Conservation (phyloP, 1,140 invertebrate species). For the Oryzaephilus surinamensis region DNA sequence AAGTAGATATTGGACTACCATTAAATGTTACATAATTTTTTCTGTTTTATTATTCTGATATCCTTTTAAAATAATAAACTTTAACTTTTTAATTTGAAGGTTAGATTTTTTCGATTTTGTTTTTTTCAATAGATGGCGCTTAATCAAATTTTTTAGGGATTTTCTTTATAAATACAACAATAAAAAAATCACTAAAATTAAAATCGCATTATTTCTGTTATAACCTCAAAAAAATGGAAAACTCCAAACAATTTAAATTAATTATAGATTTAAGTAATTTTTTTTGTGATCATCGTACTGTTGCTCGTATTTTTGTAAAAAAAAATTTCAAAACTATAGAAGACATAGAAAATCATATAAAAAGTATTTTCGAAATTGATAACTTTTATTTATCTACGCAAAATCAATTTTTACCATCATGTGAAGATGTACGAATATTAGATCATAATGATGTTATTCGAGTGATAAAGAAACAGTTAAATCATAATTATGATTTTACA, state of each 20-base stretch:
- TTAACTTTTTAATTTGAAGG: too few species aligned
- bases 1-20: constrained; percentile 22
- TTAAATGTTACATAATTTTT: constrained; percentile 11
- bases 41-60: constrained; percentile 1
- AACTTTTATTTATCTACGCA: constrained; percentile 9
- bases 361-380: constrained; percentile 4
- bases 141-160: too few species aligned
- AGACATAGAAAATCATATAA: constrained; percentile 8
- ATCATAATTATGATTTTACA: too few species aligned
- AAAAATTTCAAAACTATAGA: constrained; percentile 8
- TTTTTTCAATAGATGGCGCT: too few species aligned
- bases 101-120: too few species aligned
- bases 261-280: constrained; percentile 8
- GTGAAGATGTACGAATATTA: constrained; percentile 9
- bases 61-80: too few species aligned
- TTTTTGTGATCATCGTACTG: constrained; percentile 9
- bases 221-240: too few species aligned
- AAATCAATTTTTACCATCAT: constrained; percentile 10
- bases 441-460: constrained; percentile 10
- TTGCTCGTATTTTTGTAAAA: constrained; percentile 8
- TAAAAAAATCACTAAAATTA: too few species aligned
- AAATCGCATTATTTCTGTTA: too few species aligned
- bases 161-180: too few species aligned
- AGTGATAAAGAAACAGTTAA: too few species aligned
- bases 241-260: too few species aligned